Base-by-base conservation (phyloP, 1,140 invertebrate genomes). In the Solenopsis fugax region DNA sequence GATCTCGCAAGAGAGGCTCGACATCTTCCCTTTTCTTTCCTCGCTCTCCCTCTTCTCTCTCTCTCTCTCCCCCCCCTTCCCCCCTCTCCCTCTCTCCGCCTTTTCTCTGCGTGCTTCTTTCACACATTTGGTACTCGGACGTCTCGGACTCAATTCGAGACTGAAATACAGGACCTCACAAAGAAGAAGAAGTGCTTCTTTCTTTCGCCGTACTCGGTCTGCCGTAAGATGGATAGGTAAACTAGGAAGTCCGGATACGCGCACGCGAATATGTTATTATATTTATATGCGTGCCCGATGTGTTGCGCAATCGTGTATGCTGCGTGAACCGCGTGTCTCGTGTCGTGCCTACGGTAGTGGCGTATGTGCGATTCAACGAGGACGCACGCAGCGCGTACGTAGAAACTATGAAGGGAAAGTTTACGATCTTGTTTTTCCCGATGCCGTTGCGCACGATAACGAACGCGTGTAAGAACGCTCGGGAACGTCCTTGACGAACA, bases 231-330 rank as follows among this genome's bases (percentile, higher is more conserved):
- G 90, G 87, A 89, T 90, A 89, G 91, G 91, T 93, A 90, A 93
- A 91, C 91, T 90, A 92, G 91, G 91, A 93, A 93, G 90, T 89
- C 85, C 34, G 18, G 9, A 87, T 89, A 62, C 7, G 81, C 81
- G 78, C 86, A 86, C 76, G 73, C 72, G 87, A 86, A 85, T 86
- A 82, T 86, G 81, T 90, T 91, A 92, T 91, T 90, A 89, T 85
- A 85, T 60, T 45, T 65, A 65, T 73, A 67, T 84, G 85, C 86
- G 84, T 81, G 80, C 85, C 54, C 65, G 37, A 60, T 73, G 64
- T 58, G 69, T 91, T 89, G 87, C 77, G 88, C 82, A 91, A 91
- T 89, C 72, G 29, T 56, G 9, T 58, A 37, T 69, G 60, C 72
- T 75, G 54, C 76, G 67, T 76, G 67, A 73, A 52, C 69, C 29